Evolutionary conservation across 1,140 invertebrate genomes (phyloP), one percentile per base, ranked within the genome.

Genomic region (Panagrolaimus sp.): DNA sequence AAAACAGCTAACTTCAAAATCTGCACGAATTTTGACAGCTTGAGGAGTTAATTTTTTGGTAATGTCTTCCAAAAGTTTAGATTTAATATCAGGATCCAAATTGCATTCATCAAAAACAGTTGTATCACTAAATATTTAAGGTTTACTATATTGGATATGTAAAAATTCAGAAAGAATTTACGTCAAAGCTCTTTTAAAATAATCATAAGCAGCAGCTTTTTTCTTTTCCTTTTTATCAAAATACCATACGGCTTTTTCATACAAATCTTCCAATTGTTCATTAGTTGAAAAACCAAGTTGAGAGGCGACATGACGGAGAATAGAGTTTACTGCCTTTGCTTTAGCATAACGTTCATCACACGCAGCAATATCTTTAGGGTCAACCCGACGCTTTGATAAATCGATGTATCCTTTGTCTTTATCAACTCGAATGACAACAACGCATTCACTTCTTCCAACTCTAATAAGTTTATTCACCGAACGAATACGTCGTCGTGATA

Each of bases 321-420:
- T 96, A 43, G 94, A 98, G 85, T 97, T 97, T 1, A 88, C 80
- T 62, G 94, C 93, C 87, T 98, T 98, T 1, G 94, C 95, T 86
- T 97, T 98, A 0, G 94, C 92, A 86, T 93, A 98, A 80, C 96
- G 89, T 84, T 98, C 96, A 83, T 94, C 96, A 85, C 96, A 98
- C 85, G 96, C 95, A 73, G 94, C 90, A 55, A 97, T 91, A 86
- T 99, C 96, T 86, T 98, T 96, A 2, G 92, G 89, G 9, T 95
- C 96, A 0, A 98, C 96, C 87, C 96, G 89, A 85, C 96, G 88
- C 87, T 99, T 99, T 68, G 95, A 98, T 73, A 99, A 88, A 89
- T 99, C 96, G 84, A 99, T 99, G 83, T 98, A 99, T 80, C 95
- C 96, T 89, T 98, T 98, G 78, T 98, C 94, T 88, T 96, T 96